Evolutionary conservation across 1,140 invertebrate species (phyloP), one percentile per base, ranked within the genome.

Genomic region (Bombus pascuorum): DNA sequence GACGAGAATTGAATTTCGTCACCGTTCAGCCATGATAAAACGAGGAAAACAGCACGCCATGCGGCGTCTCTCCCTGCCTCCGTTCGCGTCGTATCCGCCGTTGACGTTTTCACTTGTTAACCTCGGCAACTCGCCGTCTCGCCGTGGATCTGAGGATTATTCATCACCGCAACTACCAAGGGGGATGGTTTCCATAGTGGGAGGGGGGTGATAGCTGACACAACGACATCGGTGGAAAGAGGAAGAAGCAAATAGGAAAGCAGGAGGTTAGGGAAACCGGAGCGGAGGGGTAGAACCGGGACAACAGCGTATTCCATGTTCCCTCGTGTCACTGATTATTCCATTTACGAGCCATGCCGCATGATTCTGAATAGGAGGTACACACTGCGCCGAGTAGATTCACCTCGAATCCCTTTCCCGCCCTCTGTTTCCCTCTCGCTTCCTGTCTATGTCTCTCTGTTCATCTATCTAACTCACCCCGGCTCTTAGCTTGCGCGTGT

Each of bases 271-370:
- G 91, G 84, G 88, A 87, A 86, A 89, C 76, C 87, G 83, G 86
- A 89, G 77, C 81, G 78, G 83, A 89, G 86, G 70, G 70, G 71
- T 28, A 28, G 44, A 85, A 81, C 73, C 83, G 65, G 87, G 90
- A 91, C 91, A 91, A 91, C 91, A 90, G 87, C 86, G 87, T 88
- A 91, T 91, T 92, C 90, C 88, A 74, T 91, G 89, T 90, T 91
- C 93, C 91, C 91, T 92, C 93, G 92, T 93, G 92, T 94, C 91
- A 91, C 93, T 94, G 93, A 94, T 94, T 94, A 94, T 94, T 94
- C 93, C 93, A 93, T 93, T 94, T 93, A 90, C 90, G 86, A 92
- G 88, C 89, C 89, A 89, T 91, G 91, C 90, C 89, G 90, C 86
- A 91, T 92, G 91, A 93, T 88, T 93, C 85, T 93, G 92, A 93